Evolutionary conservation across 1,140 invertebrate species (phyloP).

Genomic region (Platorchestia sp.): DNA sequence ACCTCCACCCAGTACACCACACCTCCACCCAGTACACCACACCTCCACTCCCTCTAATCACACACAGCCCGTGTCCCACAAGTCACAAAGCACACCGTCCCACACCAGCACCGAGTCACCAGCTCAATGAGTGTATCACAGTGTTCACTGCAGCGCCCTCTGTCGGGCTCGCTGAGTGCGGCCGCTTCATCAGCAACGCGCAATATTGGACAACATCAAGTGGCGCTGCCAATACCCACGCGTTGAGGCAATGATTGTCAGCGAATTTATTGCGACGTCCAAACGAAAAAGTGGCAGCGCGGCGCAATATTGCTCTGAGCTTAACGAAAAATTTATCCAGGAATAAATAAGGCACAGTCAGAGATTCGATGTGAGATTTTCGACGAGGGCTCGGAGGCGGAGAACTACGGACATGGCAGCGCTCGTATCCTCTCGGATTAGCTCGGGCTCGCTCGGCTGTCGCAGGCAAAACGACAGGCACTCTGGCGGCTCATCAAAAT

Average conservation of each 20-base stretch:
- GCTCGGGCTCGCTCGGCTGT: too few relatives aligned
- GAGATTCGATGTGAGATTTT: neutral
- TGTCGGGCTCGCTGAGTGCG: neutral
- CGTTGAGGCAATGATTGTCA: neutral
- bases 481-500: too few relatives aligned
- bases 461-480: too few relatives aligned
- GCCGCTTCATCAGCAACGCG: neutral
- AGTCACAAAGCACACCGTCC: too few relatives aligned
- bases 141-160: neutral
- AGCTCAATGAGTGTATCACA: neutral
- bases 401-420: neutral
- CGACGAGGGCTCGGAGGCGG: neutral
- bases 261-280: neutral
- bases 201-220: neutral
- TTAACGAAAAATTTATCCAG: neutral
- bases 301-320: neutral
- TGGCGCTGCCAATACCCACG: neutral
- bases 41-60: too few relatives aligned
- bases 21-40: too few relatives aligned
- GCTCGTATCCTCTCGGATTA: neutral
- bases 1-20: too few relatives aligned
- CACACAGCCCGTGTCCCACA: too few relatives aligned
- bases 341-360: neutral
- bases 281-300: neutral
- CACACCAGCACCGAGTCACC: too few relatives aligned